These are phyloP conservation scores for Horisme vitalbata DNA, from an alignment of 2,888 invertebrate genomes.

Conservation along the genomic window DNA sequence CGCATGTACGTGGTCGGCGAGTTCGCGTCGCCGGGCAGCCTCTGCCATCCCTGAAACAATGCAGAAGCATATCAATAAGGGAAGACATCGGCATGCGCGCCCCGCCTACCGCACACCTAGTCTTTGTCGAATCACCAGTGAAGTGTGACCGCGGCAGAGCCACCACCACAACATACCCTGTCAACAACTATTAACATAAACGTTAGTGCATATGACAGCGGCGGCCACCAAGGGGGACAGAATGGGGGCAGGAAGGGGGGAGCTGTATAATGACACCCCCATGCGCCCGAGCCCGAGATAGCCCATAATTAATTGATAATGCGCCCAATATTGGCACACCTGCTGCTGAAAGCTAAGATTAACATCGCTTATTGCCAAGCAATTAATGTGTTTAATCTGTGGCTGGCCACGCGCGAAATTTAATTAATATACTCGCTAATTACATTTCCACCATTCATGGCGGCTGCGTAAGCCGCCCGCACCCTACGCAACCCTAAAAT, in stretches of 20 bases:
- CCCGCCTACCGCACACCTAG: too few relatives aligned
- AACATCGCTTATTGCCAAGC: slow-evolving; percentile 64
- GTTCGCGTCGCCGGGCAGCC: too few relatives aligned
- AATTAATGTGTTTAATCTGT: slow-evolving; percentile 69
- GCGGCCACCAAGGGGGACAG: slow-evolving; percentile 24
- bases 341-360: slow-evolving; percentile 72
- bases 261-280: slow-evolving; percentile 48
- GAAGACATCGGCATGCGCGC: too few relatives aligned
- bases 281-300: slow-evolving; percentile 36
- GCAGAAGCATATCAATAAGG: too few relatives aligned
- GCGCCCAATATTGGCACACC: slow-evolving; percentile 57
- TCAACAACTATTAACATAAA: slow-evolving; percentile 50
- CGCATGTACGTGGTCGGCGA: too few relatives aligned
- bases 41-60: too few relatives aligned
- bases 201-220: slow-evolving; percentile 59
- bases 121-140: background rate
- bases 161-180: slow-evolving; percentile 24
- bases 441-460: slow-evolving; percentile 15
- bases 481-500: slow-evolving; percentile 55
- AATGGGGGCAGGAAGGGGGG: slow-evolving; percentile 17
- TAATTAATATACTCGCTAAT: slow-evolving; percentile 50
- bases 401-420: slow-evolving; percentile 62
- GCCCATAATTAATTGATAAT: slow-evolving; percentile 64
- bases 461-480: slow-evolving; percentile 1
- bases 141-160: background rate